phyloP scores from a whole-genome alignment of 2,113 vertebrate species.

The Myanophis thanlyinensis region DNA sequence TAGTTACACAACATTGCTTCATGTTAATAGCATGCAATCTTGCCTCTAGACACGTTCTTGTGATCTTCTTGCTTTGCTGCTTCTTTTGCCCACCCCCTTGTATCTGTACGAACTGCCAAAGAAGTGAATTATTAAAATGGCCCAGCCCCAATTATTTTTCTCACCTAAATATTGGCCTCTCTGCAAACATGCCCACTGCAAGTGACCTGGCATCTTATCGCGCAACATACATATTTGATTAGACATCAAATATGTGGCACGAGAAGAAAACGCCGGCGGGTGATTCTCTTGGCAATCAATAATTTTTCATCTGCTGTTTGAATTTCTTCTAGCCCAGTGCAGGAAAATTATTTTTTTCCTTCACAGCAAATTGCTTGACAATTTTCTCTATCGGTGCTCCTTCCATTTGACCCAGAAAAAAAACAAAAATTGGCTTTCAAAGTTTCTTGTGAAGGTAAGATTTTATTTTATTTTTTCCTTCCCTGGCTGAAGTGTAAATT shows the following conservation, averaged over 20 bases:
- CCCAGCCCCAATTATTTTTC: neutral
- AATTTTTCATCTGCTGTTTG: neutral
- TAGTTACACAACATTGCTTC: neutral
- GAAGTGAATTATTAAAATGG: neutral
- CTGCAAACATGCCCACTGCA: neutral
- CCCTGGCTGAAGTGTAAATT: neutral
- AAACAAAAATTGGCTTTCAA: neutral
- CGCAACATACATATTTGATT: neutral
- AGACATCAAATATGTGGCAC: neutral
- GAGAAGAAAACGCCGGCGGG: neutral
- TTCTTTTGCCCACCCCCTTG: no score
- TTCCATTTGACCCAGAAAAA: neutral
- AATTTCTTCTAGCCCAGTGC: neutral
- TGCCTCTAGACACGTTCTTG: neutral
- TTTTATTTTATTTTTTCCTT: accelerated
- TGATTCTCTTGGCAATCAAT: neutral
- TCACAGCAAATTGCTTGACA: neutral
- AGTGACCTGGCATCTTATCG: neutral
- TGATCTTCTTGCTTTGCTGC: neutral
- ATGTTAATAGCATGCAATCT: neutral
- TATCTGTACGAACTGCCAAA: neutral
- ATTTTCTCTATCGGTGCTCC: neutral
- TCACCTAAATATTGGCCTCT: neutral
- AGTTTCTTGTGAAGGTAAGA: neutral
- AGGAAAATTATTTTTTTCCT: neutral